Base-by-base conservation (phyloP, 1,140 invertebrate genomes). In the Camponotus vicinus region DNA sequence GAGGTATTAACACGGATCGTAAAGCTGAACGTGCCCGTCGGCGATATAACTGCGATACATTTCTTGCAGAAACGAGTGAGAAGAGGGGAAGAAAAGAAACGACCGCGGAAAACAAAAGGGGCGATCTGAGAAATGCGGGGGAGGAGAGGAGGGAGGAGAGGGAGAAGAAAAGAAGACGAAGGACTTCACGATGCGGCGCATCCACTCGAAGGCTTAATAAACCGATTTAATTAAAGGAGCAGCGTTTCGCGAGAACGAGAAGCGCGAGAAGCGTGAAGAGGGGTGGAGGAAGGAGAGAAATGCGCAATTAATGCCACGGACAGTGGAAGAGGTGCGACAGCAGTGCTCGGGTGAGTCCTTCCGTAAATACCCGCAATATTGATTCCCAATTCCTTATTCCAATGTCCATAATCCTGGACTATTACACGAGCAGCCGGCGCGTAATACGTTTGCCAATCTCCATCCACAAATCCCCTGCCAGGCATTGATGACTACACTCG, bases 171-270 rank as follows among this genome's bases (percentile, higher is more conserved):
- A 52, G 64, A 73, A 71, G 42, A 79, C 55, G 86, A 87, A 69
- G 86, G 69, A 87, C 27, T 75, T 73, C 80, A 67, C 85, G 85
- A 87, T 76, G 73, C 61, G 66, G 89, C 85, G 91, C 89, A 92
- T 92, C 91, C 84, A 85, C 80, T 92, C 86, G 86, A 92, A 89
- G 86, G 84, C 89, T 93, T 93, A 92, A 92, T 93, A 93, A 90
- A 92, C 87, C 92, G 92, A 93, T 93, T 93, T 93, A 92, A 92
- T 93, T 92, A 93, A 93, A 92, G 87, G 88, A 89, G 90, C 80
- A 88, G 90, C 89, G 88, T 78, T 91, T 92, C 82, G 86, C 85
- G 80, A 67, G 83, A 67, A 55, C 34, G 27, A 73, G 76, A 42
- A 42, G 80, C 76, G 75, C 40, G 85, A 71, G 66, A 85, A 9